phyloP scores from a whole-genome alignment of 2,113 vertebrate species.

The Oncorhynchus kisutch region DNA sequence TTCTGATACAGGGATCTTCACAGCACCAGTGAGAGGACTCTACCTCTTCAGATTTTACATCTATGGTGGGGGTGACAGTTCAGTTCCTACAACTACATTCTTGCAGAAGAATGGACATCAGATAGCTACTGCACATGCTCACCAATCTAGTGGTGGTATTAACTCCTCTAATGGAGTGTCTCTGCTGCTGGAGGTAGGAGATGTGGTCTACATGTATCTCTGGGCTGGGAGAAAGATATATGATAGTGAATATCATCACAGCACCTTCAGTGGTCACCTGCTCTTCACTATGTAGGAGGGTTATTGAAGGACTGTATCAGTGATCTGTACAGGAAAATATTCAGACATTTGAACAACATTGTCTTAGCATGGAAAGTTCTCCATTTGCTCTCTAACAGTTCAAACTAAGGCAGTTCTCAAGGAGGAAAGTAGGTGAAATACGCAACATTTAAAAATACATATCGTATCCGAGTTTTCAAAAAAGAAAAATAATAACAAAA shows the following conservation, averaged over 20 bases:
- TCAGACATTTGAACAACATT: no score
- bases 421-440: no score
- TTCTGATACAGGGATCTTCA: slow-evolving; percentile 17
- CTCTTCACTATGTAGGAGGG: slow-evolving; percentile 2
- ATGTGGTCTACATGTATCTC: background rate
- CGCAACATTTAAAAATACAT: no score
- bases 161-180: slow-evolving; percentile 22
- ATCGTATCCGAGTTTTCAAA: no score
- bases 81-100: background rate
- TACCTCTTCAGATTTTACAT: slow-evolving; percentile 23
- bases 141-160: background rate
- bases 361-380: no score
- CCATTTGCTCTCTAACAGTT: no score
- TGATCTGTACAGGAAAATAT: no score
- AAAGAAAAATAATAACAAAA: no score
- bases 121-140: background rate
- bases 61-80: fast-evolving
- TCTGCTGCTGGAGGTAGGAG: slow-evolving; percentile 7
- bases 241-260: background rate
- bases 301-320: no score
- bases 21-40: slow-evolving; percentile 1
- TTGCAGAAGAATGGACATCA: slow-evolving; percentile 18
- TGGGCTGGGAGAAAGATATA: background rate
- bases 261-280: slow-evolving; percentile 14
- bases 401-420: no score